A percentile compares a stretch with the other conserved stretches of the same genome.
Conservation (phyloP, 2,888 invertebrate genomes). For the Hydraecia micacea region DNA sequence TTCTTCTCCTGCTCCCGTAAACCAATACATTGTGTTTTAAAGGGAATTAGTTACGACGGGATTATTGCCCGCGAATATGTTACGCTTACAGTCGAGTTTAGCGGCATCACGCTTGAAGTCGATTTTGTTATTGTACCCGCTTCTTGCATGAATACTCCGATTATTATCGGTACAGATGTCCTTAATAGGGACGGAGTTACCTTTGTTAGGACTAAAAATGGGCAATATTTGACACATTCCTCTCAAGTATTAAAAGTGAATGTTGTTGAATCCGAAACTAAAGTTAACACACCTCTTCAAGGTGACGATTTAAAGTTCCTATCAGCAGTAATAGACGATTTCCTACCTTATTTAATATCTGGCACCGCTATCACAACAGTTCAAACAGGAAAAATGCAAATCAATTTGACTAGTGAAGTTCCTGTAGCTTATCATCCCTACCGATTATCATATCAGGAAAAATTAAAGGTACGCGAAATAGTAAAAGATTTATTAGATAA, state of each 20-base stretch:
- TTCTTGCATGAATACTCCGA: conserved; percentile 5
- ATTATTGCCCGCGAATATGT: too few relatives aligned
- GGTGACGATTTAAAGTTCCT: not conserved
- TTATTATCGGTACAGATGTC: conserved; percentile 42
- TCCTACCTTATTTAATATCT: conserved; percentile 8
- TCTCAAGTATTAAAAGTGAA: not conserved
- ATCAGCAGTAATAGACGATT: not conserved
- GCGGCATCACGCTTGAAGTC: too few relatives aligned
- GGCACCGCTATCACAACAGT: conserved; percentile 3
- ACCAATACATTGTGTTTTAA: not conserved
- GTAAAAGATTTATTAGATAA: conserved; percentile 12
- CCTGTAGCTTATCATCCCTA: conserved; percentile 17
- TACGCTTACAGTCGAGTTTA: too few relatives aligned
- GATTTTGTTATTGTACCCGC: not conserved
- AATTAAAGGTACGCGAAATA: conserved; percentile 11
- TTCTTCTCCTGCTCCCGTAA: not conserved
- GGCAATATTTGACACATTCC: conserved; percentile 4
- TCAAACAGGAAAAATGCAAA: conserved; percentile 11
- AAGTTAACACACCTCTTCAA: conserved; percentile 20
- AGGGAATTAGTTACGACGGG: not conserved
- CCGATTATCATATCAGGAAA: too few relatives aligned
- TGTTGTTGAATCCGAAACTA: not conserved
- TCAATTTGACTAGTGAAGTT: not conserved
- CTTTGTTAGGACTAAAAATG: conserved; percentile 20
- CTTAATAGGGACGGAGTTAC: conserved; percentile 24